Evolutionary conservation across 2,113 vertebrate species (phyloP).

Genomic region (Nothocercus julius): DNA sequence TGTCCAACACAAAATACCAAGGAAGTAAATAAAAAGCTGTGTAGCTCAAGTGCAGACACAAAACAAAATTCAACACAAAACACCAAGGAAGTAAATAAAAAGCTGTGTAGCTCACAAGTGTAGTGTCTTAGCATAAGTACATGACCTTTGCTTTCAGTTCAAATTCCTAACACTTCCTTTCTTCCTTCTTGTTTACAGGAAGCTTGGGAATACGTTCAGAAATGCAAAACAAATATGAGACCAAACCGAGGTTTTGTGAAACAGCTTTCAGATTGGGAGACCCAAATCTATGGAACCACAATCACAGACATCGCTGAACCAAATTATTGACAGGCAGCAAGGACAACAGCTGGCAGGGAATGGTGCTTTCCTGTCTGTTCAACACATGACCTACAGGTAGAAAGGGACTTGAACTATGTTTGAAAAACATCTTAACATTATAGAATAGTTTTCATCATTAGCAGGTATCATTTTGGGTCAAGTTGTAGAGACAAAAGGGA

Average conservation of each 20-base stretch:
- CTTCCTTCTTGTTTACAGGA: constrained; percentile 73
- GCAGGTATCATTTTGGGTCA: background rate
- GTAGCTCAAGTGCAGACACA: too few relatives aligned
- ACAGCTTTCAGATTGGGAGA: constrained; percentile 88
- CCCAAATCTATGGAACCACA: constrained; percentile 4
- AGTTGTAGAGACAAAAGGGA: background rate
- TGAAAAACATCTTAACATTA: background rate
- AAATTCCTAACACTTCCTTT: background rate
- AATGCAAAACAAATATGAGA: constrained; percentile 81
- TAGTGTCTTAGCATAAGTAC: background rate
- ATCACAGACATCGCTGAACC: constrained; percentile 75
- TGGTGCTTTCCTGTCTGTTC: background rate
- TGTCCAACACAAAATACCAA: background rate
- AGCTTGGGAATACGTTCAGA: constrained; percentile 79
- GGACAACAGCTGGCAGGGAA: background rate
- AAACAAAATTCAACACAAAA: background rate
- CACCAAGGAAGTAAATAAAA: background rate
- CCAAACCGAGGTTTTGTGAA: constrained; percentile 82
- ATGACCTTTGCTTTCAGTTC: background rate
- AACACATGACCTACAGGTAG: fast-evolving
- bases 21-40: background rate
- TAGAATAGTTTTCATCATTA: background rate
- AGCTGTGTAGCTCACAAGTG: background rate
- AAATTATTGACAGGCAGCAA: constrained; percentile 64
- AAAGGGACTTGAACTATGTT: background rate